Base-by-base conservation (phyloP, 2,113 vertebrate genomes). In the Phasianus colchicus region DNA sequence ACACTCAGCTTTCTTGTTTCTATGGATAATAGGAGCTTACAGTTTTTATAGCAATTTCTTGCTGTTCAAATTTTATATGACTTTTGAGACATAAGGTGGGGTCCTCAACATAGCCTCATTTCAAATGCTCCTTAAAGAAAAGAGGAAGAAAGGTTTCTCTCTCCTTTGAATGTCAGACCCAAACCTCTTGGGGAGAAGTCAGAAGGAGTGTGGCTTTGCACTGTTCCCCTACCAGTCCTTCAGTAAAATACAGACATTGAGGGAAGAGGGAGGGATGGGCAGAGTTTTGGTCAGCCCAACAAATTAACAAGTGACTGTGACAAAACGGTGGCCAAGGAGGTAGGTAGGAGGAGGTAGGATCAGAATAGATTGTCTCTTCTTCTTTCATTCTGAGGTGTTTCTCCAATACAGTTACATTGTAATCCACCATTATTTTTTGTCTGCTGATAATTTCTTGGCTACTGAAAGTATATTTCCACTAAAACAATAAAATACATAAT, bases 31-130 rank as follows among this genome's bases (percentile, higher is more conserved):
- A 54, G 70, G 43, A 90, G 8, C 84, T 72, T 61, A 66, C 5
- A 52, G 10, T 12, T 92, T 74, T 85, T 90, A 75, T 34, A 71
- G 77, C 36, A 48, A 75, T 74, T 58, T 13, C 30, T 55, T n/a
- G 12, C 69, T 87, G 20, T 71, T 89, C 82, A 83, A 83, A 80
- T 15, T 74, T 93, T 67, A 48, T 85, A 21, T 17, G 82, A 83
- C 11, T 85, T 66, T 32, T 43, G 78, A 88, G 91, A 85, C 60
- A 29, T 63, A 71, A 88, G 34, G 38, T 71, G 48, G 25, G 3
- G 32, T 91, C 22, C 55, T 87, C 40, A 50, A 74, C 42, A 42
- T 15, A 79, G 17, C 27, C 17, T 82, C 27, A 32, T 43, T 50
- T 25, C 45, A 76, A 89, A 65, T 13, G 71, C 30, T 20, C 50